Conservation (phyloP, 1,140 invertebrate species). For the Anastatus disparis region DNA sequence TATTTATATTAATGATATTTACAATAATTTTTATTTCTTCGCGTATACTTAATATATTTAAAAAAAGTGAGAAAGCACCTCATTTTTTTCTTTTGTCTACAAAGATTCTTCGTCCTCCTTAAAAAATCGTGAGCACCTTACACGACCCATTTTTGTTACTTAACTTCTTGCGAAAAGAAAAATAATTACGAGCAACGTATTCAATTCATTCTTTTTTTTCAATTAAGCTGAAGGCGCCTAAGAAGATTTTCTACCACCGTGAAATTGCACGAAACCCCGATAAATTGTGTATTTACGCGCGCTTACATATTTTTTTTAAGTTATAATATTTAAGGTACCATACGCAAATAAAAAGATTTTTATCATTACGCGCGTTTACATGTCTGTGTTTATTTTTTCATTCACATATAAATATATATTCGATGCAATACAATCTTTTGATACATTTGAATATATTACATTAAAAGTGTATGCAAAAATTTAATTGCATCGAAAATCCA, state of each 20-base stretch:
- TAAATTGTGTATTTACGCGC: conserved; percentile 31
- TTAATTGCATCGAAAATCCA: conserved; percentile 24
- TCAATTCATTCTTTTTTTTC: conserved; percentile 16
- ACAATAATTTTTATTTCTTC: conserved; percentile 28
- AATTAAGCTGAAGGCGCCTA: conserved; percentile 27
- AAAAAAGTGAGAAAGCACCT: conserved; percentile 34
- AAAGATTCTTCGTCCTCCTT: conserved; percentile 28
- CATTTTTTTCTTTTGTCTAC: background rate
- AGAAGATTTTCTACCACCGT: conserved; percentile 45
- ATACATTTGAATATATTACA: conserved; percentile 14
- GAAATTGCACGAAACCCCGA: conserved; percentile 48
- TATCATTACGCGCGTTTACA: too few relatives aligned
- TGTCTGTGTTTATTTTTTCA: background rate
- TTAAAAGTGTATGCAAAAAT: conserved; percentile 14
- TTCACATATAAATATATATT: background rate
- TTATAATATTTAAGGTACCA: too few relatives aligned
- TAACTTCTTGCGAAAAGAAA: background rate
- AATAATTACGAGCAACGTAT: conserved; percentile 10
- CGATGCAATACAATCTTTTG: background rate
- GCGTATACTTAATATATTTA: conserved; percentile 12
- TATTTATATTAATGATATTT: conserved; percentile 20
- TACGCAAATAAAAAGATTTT: too few relatives aligned
- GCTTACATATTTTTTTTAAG: conserved; percentile 20
- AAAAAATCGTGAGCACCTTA: conserved; percentile 24
- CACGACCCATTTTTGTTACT: background rate